Evolutionary conservation across 1,140 invertebrate genomes (phyloP).

Genomic region (Cherax destructor): DNA sequence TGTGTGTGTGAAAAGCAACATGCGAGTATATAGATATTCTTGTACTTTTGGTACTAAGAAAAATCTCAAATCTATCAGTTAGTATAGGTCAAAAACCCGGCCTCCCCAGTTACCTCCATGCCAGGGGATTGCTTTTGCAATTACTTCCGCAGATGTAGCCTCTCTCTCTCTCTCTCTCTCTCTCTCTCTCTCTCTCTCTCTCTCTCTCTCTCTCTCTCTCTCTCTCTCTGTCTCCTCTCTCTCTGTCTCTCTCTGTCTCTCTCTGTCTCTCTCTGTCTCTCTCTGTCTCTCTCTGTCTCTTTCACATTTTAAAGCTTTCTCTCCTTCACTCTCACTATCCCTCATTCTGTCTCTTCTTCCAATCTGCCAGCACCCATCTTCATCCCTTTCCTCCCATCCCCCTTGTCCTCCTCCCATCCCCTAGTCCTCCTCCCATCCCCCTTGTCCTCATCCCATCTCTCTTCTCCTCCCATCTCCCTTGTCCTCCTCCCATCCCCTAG

Average conservation of each 20-base stretch:
- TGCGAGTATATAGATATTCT: no score
- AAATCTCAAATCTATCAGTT: no score
- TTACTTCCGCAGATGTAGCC: background rate
- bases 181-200: background rate
- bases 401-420: background rate
- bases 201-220: background rate
- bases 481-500: no score
- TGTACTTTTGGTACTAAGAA: no score
- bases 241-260: background rate
- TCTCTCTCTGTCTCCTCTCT: background rate
- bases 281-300: background rate
- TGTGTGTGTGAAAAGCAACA: no score
- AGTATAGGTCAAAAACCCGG: no score
- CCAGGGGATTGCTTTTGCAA: background rate
- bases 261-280: background rate
- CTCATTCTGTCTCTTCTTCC: background rate
- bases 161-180: background rate
- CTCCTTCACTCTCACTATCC: background rate
- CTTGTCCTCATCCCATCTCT: no score
- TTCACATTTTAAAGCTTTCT: background rate
- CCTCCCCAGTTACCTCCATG: no score
- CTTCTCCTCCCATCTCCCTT: no score
- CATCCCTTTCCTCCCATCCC: background rate
- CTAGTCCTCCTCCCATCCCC: no score
- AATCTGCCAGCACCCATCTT: no score